These are phyloP conservation scores for Panthera tigris DNA, from an alignment of 2,113 vertebrate species.

Conservation along the genomic window DNA sequence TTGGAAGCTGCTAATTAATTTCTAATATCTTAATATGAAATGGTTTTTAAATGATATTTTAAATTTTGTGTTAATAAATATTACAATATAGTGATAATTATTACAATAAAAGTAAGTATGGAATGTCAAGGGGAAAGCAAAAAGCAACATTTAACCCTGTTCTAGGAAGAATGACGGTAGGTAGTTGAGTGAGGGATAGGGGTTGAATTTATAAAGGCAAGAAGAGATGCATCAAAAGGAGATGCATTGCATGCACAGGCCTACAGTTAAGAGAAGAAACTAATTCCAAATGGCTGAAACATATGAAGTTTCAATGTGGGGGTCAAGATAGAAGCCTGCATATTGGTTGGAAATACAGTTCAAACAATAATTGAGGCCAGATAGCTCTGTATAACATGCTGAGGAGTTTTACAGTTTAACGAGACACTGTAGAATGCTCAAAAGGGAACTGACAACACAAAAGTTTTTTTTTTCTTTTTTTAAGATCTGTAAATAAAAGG, in stretches of 20 bases:
- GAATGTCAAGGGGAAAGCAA: neutral
- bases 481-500: neutral
- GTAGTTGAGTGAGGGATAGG: too few relatives aligned
- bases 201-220: neutral
- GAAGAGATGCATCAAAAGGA: neutral
- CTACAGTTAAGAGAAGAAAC: neutral
- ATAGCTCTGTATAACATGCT: neutral
- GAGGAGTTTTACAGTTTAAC: neutral
- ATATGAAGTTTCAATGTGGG: too few relatives aligned
- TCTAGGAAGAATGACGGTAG: neutral
- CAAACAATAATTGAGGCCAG: neutral
- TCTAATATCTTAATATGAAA: neutral
- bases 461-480: neutral
- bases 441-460: neutral
- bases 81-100: neutral
- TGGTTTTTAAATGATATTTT: neutral
- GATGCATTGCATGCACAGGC: neutral
- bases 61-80: neutral
- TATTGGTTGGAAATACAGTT: neutral
- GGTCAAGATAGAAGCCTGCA: too few relatives aligned
- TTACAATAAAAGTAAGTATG: neutral
- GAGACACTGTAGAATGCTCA: neutral
- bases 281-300: neutral
- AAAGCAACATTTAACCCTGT: neutral
- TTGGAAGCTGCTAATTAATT: neutral